Conservation (phyloP, 2,888 invertebrate species). For the Steinernema hermaphroditum region DNA sequence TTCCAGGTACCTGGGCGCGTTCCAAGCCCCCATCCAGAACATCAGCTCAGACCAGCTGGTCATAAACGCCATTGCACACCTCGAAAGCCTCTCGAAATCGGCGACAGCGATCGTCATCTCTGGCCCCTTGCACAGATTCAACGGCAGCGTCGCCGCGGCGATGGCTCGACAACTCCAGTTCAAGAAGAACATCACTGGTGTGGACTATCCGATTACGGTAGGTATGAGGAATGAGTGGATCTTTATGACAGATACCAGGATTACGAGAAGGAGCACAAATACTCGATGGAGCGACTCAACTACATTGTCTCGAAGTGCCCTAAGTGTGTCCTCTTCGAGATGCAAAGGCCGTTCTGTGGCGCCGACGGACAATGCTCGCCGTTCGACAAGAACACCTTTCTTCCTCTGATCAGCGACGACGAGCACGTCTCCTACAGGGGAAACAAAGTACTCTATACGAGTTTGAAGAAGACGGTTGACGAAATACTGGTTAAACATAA, state of each 20-base stretch:
- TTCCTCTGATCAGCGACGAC: neutral
- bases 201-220: no score
- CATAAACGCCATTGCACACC: neutral
- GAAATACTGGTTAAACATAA: neutral
- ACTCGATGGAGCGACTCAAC: neutral
- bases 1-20: neutral
- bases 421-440: slow-evolving; percentile 2
- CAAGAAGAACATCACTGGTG: neutral
- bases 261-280: neutral
- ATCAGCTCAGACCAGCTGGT: neutral
- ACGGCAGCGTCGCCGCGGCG: neutral
- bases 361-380: neutral
- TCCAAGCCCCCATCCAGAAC: neutral
- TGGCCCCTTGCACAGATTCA: neutral
- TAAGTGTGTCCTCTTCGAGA: slow-evolving; percentile 10
- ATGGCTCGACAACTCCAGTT: neutral
- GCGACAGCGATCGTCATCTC: neutral
- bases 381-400: neutral
- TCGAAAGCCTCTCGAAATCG: neutral
- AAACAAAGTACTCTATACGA: neutral
- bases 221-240: neutral
- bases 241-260: neutral
- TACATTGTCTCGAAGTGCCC: neutral
- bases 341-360: slow-evolving; percentile 3
- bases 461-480: neutral